Evolutionary conservation across 2,113 vertebrate species (phyloP), one percentile per base, ranked within the genome.

Genomic region (Porphyrio hochstetteri): DNA sequence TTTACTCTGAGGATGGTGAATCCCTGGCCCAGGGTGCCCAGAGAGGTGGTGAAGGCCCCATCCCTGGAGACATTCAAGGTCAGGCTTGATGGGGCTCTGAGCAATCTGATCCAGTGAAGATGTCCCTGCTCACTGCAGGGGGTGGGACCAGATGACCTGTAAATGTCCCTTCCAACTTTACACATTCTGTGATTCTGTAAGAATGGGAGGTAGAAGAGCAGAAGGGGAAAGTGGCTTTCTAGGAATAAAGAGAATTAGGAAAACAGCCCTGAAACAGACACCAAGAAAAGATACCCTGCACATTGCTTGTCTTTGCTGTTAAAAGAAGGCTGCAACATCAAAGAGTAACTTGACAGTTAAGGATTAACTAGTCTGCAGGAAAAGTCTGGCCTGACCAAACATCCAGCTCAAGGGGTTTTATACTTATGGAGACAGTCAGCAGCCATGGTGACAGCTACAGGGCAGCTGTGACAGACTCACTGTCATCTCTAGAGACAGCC

Each of bases 401-500:
- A 29, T 17, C 44, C 44, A 65, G 15, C 63, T 42, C 38, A 70
- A 70, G 83, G 38, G 10, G 4, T 53, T 57, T 46, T 59, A 38
- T 1, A 1, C 11, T 42, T 38, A 9, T 2, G 20, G 38, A 83
- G n/a, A 42, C 13, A 40, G 27, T 27, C 48, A 55, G 10, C 3
- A 3, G 4, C 53, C 57, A 40, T 0, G 28, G 40, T 42, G 38
- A 70, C 1, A 1, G 20, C 31, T 9, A 42, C 11, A 14, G 35
- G n/a, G 53, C 40, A 65, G 63, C 57, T 52, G 48, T 6, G 27
- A 38, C 20, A 38, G 75, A 13, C 20, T 31, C 23, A 2, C 40
- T 7, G 17, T 6, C 55, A 24, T 12, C 28, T 16, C 28, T 20
- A 33, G 61, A 35, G 48, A 53, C 23, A 91, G 36, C 7, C 42